Conservation (phyloP, 2,113 vertebrate genomes). For the Osmerus mordax region DNA sequence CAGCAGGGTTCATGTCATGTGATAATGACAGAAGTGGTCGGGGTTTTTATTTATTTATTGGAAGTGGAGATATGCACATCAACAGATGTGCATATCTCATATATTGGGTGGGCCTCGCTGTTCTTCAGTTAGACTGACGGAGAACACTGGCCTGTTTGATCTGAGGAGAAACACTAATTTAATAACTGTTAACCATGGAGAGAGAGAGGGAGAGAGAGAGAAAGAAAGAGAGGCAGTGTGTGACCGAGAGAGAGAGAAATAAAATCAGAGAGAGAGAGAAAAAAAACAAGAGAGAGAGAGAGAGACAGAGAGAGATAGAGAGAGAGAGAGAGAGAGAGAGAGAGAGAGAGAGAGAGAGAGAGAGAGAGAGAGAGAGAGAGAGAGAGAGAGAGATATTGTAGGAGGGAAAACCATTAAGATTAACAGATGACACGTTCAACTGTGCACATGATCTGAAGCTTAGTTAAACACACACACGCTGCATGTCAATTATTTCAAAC, state of each 20-base stretch:
- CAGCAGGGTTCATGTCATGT: not conserved
- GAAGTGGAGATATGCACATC: constrained; percentile 28
- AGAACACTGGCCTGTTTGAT: constrained; percentile 58
- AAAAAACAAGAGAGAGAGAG: not conserved
- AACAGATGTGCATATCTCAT: no score
- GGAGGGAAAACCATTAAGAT: constrained; percentile 61
- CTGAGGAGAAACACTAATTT: constrained; percentile 58
- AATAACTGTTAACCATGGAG: constrained; percentile 64
- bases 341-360: no score
- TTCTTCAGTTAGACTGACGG: constrained; percentile 39
- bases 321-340: not conserved
- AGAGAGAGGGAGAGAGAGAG: constrained; percentile 38
- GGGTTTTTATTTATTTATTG: constrained; percentile 46
- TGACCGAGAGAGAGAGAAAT: not conserved
- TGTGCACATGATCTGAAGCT: constrained; percentile 67
- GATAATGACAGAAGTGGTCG: constrained; percentile 2
- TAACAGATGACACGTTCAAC: constrained; percentile 69
- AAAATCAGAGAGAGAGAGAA: not conserved
- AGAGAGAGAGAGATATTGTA: constrained; percentile 1
- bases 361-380: no score
- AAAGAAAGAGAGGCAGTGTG: not conserved
- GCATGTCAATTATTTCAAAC: constrained; percentile 70
- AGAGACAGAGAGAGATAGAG: not conserved
- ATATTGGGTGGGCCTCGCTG: constrained; percentile 47
- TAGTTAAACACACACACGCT: constrained; percentile 64